Base-by-base conservation (phyloP, 92 coral and sea anemone genomes). In the Epizoanthus fatuus region DNA sequence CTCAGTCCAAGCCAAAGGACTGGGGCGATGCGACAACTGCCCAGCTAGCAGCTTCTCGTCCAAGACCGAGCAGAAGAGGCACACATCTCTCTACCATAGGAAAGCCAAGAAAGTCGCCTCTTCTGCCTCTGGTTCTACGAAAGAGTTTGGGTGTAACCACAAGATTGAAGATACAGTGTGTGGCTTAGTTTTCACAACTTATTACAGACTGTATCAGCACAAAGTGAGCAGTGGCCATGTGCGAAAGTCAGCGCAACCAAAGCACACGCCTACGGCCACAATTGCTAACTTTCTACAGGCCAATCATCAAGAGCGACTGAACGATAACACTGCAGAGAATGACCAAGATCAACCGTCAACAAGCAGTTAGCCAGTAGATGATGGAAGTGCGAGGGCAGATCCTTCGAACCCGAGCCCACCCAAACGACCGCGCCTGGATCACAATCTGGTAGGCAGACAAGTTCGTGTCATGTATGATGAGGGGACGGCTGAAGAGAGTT, bases 51-150 rank as follows among this genome's bases (percentile, higher is more conserved):
- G 70, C 63, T 79, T 79, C 51, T 62, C 66, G 51, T 79, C 84
- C 49, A 79, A 79, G 53, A 79, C 84, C 63, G 72, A 63, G 49
- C 54, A 79, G 68, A 64, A 76, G 65, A 76, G 52, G 49, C 69
- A 56, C 49, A 11, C 22, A 39, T 54, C 64, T 29, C 63, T 54
- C 81, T 53, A 54, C 40, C 65, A 75, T 45, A 59, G 64, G 17
- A 53, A 75, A 75, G 63, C 64, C 35, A 54, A 10, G 45, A 52
- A 11, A 75, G 63, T 63, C 65, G 63, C 37, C 47, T 8, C 60
- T 14, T 75, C 81, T 75, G 12, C 39, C 59, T 35, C 59, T 55
- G 52, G 17, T 32, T 56, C 81, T 56, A 42, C 29, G 22, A 76
- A 76, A 25, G 53, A 76, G 63, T 71, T 44, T 71, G 56, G 44